Evolutionary conservation across 2,888 invertebrate genomes (phyloP).

Genomic region (Synergus laeviventris): DNA sequence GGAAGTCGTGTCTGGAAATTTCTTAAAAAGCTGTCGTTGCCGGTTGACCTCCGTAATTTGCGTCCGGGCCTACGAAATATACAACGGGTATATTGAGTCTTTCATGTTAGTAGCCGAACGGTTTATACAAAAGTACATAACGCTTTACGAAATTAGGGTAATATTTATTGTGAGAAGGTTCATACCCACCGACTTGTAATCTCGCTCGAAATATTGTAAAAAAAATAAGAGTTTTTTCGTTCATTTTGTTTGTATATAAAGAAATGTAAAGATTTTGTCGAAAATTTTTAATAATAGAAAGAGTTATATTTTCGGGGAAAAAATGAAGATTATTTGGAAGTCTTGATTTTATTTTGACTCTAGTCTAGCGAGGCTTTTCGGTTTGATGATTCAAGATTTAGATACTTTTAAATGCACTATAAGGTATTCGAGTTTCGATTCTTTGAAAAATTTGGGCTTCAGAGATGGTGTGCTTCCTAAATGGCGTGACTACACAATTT

Average conservation of each 20-base stretch:
- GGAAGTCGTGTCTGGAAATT: conserved; percentile 22
- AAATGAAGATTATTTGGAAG: not conserved
- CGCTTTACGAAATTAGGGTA: conserved; percentile 58
- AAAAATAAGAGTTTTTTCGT: not conserved
- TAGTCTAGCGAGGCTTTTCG: not conserved
- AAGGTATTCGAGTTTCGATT: not conserved
- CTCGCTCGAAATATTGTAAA: conserved; percentile 16
- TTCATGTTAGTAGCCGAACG: conserved; percentile 60
- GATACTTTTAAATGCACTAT: not conserved
- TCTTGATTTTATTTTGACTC: not conserved
- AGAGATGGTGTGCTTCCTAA: not conserved
- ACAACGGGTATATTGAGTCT: conserved; percentile 58
- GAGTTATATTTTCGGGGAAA: not conserved
- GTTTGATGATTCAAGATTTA: not conserved
- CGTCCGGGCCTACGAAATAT: conserved; percentile 56
- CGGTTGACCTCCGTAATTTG: conserved; percentile 49
- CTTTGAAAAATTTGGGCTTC: not conserved
- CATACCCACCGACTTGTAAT: not conserved
- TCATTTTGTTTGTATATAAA: not conserved
- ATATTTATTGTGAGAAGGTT: conserved; percentile 52
- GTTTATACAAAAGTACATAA: conserved; percentile 55
- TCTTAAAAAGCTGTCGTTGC: conserved; percentile 18
- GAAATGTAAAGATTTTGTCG: not conserved
- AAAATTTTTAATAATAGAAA: not conserved
- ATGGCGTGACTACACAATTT: not conserved